phyloP scores from a whole-genome alignment of 2,113 vertebrate species.

The Epinephelus fuscoguttatus region DNA sequence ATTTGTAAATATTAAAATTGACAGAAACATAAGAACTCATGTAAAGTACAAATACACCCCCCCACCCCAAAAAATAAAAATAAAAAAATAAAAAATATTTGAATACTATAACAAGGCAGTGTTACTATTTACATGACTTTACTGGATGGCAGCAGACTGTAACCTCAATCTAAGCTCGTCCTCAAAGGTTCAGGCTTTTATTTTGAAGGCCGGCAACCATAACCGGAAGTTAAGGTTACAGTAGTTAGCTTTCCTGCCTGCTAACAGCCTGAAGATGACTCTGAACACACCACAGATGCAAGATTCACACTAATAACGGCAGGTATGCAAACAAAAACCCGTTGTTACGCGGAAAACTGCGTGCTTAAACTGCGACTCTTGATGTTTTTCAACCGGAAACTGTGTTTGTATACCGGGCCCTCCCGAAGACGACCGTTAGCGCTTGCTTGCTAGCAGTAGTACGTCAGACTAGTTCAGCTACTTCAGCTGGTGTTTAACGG shows the following conservation, averaged over 20 bases:
- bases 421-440: background rate
- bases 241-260: background rate
- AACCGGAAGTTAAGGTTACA: background rate
- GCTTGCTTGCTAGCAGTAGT: background rate
- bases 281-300: accelerated
- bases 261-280: accelerated
- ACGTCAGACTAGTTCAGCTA: too few species aligned
- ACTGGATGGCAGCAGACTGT: too few species aligned
- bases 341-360: accelerated
- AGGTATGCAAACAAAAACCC: conserved; percentile 28
- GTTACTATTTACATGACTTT: too few species aligned
- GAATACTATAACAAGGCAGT: too few species aligned
- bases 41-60: too few species aligned
- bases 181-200: background rate
- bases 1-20: too few species aligned
- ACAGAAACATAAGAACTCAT: too few species aligned
- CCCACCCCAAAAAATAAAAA: too few species aligned
- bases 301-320: background rate
- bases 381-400: background rate
- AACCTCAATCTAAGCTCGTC: too few species aligned
- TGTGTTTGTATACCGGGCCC: background rate
- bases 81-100: too few species aligned
- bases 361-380: accelerated
- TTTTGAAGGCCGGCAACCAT: background rate
- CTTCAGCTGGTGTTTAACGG: background rate